Conservation (phyloP, 2,113 vertebrate genomes). For the Glaucidium brasilianum region DNA sequence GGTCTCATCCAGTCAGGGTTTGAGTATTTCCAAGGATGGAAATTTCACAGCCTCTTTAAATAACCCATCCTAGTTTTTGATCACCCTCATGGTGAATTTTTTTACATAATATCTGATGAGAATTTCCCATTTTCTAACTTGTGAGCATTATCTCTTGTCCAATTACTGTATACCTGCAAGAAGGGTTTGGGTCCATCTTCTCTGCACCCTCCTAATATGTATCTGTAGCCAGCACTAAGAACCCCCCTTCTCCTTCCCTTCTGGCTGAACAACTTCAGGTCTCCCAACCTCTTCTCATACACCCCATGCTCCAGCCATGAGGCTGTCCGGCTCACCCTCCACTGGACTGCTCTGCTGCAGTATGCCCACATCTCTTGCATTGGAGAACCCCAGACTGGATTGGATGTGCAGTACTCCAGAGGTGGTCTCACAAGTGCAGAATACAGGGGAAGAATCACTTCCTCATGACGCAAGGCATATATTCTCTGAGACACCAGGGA, state of each 20-base stretch:
- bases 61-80: not conserved
- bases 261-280: not conserved
- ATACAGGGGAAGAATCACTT: not conserved
- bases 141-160: not conserved
- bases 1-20: not conserved
- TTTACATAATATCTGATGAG: not conserved
- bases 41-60: not conserved
- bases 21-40: not conserved
- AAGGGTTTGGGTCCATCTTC: not conserved
- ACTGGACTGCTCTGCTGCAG: not conserved
- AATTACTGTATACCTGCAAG: not conserved
- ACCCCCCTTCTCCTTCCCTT: not conserved
- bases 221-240: not conserved
- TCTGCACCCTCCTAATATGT: not conserved
- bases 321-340: not conserved
- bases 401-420: not conserved
- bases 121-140: not conserved
- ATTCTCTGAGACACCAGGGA: not conserved
- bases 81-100: not conserved
- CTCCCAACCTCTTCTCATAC: not conserved
- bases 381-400: not conserved
- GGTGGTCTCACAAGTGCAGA: not conserved
- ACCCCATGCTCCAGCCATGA: not conserved
- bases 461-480: not conserved
- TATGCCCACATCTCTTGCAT: not conserved